phyloP scores from a whole-genome alignment of 2,888 invertebrate species.

The Hypena proboscidalis region DNA sequence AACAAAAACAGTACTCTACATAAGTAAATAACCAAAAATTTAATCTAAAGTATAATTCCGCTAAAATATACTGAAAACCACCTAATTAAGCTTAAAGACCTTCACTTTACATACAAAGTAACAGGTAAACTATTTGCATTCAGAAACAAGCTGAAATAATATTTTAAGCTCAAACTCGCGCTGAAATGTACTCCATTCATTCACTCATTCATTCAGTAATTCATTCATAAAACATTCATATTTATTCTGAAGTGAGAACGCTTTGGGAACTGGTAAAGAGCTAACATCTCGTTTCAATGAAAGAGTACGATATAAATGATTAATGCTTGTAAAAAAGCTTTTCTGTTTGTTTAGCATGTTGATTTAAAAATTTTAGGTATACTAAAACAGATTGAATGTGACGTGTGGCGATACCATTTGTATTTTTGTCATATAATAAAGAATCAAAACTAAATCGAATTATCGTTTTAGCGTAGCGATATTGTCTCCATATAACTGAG shows the following conservation, averaged over 20 bases:
- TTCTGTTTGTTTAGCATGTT: too few species aligned
- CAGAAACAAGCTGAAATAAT: slow-evolving; percentile 18
- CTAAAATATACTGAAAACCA: background rate
- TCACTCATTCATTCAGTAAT: slow-evolving; percentile 27
- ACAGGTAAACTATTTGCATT: slow-evolving; percentile 4
- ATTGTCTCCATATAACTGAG: too few species aligned
- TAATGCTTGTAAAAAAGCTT: slow-evolving; percentile 2
- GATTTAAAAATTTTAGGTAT: too few species aligned
- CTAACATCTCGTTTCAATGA: slow-evolving; percentile 46
- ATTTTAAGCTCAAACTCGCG: slow-evolving; percentile 16
- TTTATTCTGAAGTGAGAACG: slow-evolving; percentile 37
- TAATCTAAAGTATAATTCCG: too few species aligned
- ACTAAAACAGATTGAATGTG: too few species aligned
- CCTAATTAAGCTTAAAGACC: background rate
- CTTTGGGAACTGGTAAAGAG: slow-evolving; percentile 42
- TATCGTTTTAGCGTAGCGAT: too few species aligned
- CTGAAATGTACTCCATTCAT: slow-evolving; percentile 22
- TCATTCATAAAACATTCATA: slow-evolving; percentile 37
- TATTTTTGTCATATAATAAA: too few species aligned
- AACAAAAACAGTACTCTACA: too few species aligned
- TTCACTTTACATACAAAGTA: slow-evolving; percentile 13
- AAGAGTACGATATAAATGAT: slow-evolving; percentile 18
- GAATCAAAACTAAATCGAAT: too few species aligned
- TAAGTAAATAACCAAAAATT: too few species aligned
- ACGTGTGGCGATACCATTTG: too few species aligned